These are phyloP conservation scores for Cromileptes altivelis DNA, from an alignment of 2,113 vertebrate species.

Conservation along the genomic window DNA sequence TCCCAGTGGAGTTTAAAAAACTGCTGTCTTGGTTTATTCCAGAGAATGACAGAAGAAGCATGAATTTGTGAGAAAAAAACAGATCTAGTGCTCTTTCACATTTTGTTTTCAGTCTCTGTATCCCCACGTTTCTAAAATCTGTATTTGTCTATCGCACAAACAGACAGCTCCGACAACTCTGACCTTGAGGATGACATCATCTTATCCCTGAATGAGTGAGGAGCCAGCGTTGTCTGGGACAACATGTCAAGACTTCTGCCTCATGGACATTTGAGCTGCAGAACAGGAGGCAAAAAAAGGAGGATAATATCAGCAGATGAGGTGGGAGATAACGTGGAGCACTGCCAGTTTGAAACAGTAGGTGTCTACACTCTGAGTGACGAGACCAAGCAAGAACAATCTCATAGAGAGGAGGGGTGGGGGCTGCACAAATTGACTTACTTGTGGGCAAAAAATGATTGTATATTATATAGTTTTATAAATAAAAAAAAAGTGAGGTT, in stretches of 20 bases:
- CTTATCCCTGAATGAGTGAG: conserved; percentile 89
- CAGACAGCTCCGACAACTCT: conserved; percentile 97
- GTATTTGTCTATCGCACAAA: conserved; percentile 80
- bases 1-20: conserved; percentile 35
- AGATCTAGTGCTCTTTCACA: neutral
- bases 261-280: conserved; percentile 43
- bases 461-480: conserved; percentile 77
- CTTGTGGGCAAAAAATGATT: conserved; percentile 62
- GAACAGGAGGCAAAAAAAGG: conserved; percentile 15
- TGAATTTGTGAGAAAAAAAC: neutral
- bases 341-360: conserved; percentile 63
- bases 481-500: conserved; percentile 28
- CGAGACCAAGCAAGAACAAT: conserved; percentile 20
- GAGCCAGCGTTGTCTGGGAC: conserved; percentile 12
- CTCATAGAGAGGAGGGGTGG: neutral
- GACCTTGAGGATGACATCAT: conserved; percentile 99
- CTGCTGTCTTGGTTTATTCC: conserved; percentile 31
- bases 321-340: conserved; percentile 47
- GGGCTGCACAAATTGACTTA: conserved; percentile 27
- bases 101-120: conserved; percentile 17
- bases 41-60: conserved; percentile 16
- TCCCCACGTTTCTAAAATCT: conserved; percentile 53
- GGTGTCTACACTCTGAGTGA: conserved; percentile 38
- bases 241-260: conserved; percentile 38
- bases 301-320: conserved; percentile 35